Evolutionary conservation across 2,888 invertebrate species (phyloP).

Genomic region (Microplitis deprimator): DNA sequence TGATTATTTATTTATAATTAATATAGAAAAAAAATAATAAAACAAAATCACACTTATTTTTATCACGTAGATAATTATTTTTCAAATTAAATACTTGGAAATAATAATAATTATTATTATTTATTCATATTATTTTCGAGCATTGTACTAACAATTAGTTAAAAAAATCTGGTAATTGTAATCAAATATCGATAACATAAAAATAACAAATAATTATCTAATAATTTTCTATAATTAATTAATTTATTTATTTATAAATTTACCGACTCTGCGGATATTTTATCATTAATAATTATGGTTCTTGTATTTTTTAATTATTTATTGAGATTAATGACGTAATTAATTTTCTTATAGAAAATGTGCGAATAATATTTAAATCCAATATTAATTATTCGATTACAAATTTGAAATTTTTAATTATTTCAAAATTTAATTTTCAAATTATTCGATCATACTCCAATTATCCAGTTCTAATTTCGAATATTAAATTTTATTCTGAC

Average conservation of each 20-base stretch:
- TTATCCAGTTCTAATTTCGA: too few species aligned
- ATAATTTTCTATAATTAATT: slow-evolving; percentile 58
- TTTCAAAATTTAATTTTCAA: too few species aligned
- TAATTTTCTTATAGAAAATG: too few species aligned
- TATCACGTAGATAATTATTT: neutral
- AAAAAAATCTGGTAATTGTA: slow-evolving; percentile 60
- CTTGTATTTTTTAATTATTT: too few species aligned
- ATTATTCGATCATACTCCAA: too few species aligned
- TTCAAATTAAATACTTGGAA: slow-evolving; percentile 41
- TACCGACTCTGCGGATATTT: neutral
- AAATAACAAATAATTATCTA: slow-evolving; percentile 66
- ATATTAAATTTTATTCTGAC: too few species aligned
- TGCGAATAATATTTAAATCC: too few species aligned
- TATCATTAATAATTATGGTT: too few species aligned
- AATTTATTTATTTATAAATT: slow-evolving; percentile 29
- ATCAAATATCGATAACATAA: slow-evolving; percentile 62
- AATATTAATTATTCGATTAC: too few species aligned
- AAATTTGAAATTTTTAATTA: too few species aligned
- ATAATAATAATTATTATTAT: too few species aligned
- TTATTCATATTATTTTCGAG: slow-evolving; percentile 28
- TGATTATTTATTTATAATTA: neutral
- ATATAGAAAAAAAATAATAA: slow-evolving; percentile 24
- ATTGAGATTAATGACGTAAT: too few species aligned
- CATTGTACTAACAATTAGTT: slow-evolving; percentile 62
- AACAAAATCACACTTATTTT: slow-evolving; percentile 31